phyloP scores from a whole-genome alignment of 1,140 invertebrate species.

The Temnothorax curvispinosus region DNA sequence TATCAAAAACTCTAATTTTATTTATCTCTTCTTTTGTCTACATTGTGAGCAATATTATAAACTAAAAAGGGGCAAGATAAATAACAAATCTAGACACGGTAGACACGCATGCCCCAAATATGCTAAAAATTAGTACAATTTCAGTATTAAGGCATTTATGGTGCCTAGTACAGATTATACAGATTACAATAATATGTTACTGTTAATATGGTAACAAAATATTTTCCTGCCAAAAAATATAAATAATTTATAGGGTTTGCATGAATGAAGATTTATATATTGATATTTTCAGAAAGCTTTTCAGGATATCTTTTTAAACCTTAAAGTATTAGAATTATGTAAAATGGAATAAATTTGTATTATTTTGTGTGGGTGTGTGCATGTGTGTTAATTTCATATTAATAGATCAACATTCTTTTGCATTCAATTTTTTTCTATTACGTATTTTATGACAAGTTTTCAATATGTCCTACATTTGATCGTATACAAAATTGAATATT shows the following conservation, averaged over 20 bases:
- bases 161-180: not conserved
- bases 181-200: not conserved
- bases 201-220: not conserved
- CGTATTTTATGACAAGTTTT: not conserved
- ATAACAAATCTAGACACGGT: not conserved
- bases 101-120: not conserved
- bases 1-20: not conserved
- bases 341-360: conserved; percentile 18
- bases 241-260: not conserved
- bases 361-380: not conserved
- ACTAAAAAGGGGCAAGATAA: not conserved
- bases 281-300: not conserved
- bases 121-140: not conserved
- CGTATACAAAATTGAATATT: conserved; percentile 60
- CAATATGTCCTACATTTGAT: conserved; percentile 28
- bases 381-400: conserved; percentile 3
- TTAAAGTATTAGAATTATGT: not conserved
- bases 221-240: not conserved
- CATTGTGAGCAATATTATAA: conserved; percentile 9
- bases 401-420: conserved; percentile 11
- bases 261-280: not conserved
- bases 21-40: not conserved
- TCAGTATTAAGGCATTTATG: not conserved
- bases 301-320: not conserved
- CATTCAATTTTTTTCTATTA: conserved; percentile 25